Evolutionary conservation across 2,888 invertebrate species (phyloP).

Genomic region (Vandiemenella viatica): DNA sequence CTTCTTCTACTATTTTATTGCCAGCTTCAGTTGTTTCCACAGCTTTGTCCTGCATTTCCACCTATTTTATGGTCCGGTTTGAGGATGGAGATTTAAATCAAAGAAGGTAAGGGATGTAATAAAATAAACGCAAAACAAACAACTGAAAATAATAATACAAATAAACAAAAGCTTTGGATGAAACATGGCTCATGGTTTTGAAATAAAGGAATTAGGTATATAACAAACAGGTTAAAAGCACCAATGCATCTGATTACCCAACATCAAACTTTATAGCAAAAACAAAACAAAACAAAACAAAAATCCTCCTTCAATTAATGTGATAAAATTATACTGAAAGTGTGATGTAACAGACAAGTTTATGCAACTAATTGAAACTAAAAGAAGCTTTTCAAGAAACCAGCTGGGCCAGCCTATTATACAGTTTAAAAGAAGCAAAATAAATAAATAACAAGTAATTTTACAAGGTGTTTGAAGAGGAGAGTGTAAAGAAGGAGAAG

Average conservation of each 20-base stretch:
- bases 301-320: constrained; percentile 11
- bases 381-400: constrained; percentile 91
- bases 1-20: background rate
- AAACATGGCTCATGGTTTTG: no score
- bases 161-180: background rate
- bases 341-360: constrained; percentile 8
- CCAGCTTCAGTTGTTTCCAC: constrained; percentile 4
- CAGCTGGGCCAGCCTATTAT: constrained; percentile 76
- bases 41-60: constrained; percentile 9
- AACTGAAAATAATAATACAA: background rate
- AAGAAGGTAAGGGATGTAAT: background rate
- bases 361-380: constrained; percentile 40
- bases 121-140: constrained; percentile 1
- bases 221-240: no score
- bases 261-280: background rate
- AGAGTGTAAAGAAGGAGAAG: constrained; percentile 15
- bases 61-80: constrained; percentile 6
- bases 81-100: background rate
- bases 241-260: no score
- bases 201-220: background rate
- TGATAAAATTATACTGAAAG: constrained; percentile 23
- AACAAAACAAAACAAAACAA: constrained; percentile 1
- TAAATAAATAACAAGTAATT: no score
- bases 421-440: no score
- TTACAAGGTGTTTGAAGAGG: constrained; percentile 7